A percentile compares a stretch with the other conserved stretches of the same genome.
Conservation (phyloP, 2,797 vertebrate genomes). For the Carcharodon carcharias region DNA sequence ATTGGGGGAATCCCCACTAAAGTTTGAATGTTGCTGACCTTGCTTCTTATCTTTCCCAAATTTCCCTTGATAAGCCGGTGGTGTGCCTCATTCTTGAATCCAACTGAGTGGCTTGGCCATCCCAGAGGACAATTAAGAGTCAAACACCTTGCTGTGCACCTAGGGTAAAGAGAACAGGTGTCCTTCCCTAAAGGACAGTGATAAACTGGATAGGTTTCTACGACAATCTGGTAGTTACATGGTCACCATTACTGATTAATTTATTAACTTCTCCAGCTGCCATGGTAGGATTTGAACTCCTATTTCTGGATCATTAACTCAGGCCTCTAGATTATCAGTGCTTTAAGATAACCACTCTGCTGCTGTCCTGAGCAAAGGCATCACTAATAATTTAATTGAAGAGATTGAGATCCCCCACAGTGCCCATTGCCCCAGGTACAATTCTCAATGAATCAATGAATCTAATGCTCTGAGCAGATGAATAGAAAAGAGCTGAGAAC, state of each 20-base stretch:
- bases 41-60: not conserved
- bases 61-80: not conserved
- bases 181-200: not conserved
- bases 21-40: too few species aligned
- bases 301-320: not conserved
- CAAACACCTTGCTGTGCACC: not conserved
- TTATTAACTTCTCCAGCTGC: not conserved
- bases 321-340: not conserved
- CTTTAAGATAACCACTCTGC: not conserved
- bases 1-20: too few species aligned
- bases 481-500: constrained; percentile 24
- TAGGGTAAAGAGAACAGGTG: not conserved
- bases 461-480: constrained; percentile 15
- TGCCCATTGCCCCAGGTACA: not conserved
- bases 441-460: constrained; percentile 23
- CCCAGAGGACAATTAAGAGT: not conserved
- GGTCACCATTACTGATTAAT: not conserved
- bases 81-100: not conserved
- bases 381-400: constrained; percentile 5
- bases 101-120: not conserved
- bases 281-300: not conserved
- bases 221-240: not conserved
- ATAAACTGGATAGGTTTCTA: not conserved
- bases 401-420: not conserved
- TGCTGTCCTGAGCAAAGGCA: not conserved